Conservation (phyloP, 2,797 vertebrate species). For the Calcarius lapponicus region DNA sequence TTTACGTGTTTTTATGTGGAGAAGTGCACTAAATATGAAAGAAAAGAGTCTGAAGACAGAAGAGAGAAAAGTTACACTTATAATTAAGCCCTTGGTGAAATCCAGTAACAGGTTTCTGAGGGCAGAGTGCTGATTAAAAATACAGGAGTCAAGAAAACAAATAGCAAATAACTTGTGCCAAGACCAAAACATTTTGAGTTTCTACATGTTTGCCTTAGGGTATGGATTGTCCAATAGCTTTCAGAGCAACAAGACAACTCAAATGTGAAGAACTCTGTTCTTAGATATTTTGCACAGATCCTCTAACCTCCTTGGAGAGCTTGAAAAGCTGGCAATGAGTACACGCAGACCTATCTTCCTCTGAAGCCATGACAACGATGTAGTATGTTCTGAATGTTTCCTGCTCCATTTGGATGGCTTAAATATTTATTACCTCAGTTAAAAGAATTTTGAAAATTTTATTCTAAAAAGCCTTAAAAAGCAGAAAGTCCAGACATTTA, state of each 20-base stretch:
- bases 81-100: constrained; percentile 32
- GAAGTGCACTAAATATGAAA: not conserved
- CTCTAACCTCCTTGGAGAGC: not conserved
- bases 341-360: not conserved
- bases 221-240: not conserved
- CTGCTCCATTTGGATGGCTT: not conserved
- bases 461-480: not conserved
- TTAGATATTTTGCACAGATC: not conserved
- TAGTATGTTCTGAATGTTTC: not conserved
- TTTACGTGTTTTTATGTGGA: not conserved
- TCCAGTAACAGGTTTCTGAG: not conserved
- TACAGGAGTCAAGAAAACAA: not conserved
- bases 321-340: not conserved
- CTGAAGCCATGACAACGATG: not conserved
- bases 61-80: not conserved
- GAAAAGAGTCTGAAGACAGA: not conserved
- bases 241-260: not conserved
- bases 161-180: not conserved
- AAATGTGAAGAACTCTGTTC: not conserved
- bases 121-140: not conserved
- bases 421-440: not conserved
- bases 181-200: not conserved
- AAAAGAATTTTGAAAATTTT: constrained; percentile 1
- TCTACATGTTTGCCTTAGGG: not conserved
- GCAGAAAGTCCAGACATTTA: not conserved